Evolutionary conservation across 2,888 invertebrate genomes (phyloP).

Genomic region (Temnothorax unifasciatus): DNA sequence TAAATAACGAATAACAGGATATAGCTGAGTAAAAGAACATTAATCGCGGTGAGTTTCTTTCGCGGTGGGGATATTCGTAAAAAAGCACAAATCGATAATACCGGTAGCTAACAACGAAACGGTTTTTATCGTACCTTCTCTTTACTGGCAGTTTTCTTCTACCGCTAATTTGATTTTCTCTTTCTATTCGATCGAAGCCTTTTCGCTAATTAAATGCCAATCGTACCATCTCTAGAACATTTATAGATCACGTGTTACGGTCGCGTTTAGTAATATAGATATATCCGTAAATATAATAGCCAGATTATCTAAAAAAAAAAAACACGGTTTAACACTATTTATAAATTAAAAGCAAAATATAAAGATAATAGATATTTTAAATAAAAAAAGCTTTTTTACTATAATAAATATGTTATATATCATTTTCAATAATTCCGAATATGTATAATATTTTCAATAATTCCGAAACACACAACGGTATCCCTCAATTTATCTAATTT

Average conservation of each 20-base stretch:
- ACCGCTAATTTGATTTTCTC: slow-evolving; percentile 71
- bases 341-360: not conserved
- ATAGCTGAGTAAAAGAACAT: slow-evolving; percentile 46
- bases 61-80: slow-evolving; percentile 23
- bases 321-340: not conserved
- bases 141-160: slow-evolving; percentile 54
- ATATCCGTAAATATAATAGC: not conserved
- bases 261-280: not conserved
- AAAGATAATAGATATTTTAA: not conserved
- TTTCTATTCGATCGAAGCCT: slow-evolving; percentile 68
- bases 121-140: slow-evolving; percentile 53
- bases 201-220: slow-evolving; percentile 72
- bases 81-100: slow-evolving; percentile 64
- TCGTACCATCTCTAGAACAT: slow-evolving; percentile 44
- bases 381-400: not conserved
- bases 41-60: slow-evolving; percentile 21
- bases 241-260: slow-evolving; percentile 15
- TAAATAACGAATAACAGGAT: slow-evolving; percentile 57
- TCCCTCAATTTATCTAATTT: not conserved
- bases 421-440: not conserved
- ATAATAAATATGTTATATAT: not conserved
- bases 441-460: not conserved
- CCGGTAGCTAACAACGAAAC: slow-evolving; percentile 62
- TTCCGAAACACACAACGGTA: not conserved
- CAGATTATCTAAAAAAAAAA: slow-evolving; percentile 11